These are phyloP conservation scores for Prunella strophiata DNA, from an alignment of 2,797 vertebrate species.

Conservation along the genomic window DNA sequence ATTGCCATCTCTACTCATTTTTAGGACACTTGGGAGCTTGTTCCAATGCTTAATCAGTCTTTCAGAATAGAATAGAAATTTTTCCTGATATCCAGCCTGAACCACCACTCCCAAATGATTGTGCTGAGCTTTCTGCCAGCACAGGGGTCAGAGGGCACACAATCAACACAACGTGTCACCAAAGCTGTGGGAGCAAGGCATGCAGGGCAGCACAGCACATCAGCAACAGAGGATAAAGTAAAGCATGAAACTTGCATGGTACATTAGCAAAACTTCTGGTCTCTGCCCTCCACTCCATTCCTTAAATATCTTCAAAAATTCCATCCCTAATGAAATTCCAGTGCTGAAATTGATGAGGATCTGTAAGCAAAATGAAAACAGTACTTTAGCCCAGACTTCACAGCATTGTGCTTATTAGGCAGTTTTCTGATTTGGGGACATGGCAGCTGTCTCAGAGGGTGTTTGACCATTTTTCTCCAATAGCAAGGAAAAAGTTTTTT, in stretches of 20 bases:
- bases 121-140: accelerated
- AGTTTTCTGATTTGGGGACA: not conserved
- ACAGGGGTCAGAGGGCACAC: accelerated
- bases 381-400: not conserved
- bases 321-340: not conserved
- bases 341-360: not conserved
- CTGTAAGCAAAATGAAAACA: not conserved
- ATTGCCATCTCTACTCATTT: not conserved
- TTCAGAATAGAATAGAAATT: not conserved
- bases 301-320: not conserved
- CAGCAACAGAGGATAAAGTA: accelerated
- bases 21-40: not conserved
- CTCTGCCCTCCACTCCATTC: not conserved
- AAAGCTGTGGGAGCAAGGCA: not conserved
- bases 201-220: accelerated
- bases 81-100: not conserved
- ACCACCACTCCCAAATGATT: not conserved
- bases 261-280: not conserved
- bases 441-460: not conserved
- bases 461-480: not conserved
- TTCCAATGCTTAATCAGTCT: not conserved
- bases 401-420: not conserved
- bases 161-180: accelerated
- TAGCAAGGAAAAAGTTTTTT: not conserved
- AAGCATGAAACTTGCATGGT: not conserved